Conservation (phyloP, 2,113 vertebrate species). For the Tachuris rubrigastra region DNA sequence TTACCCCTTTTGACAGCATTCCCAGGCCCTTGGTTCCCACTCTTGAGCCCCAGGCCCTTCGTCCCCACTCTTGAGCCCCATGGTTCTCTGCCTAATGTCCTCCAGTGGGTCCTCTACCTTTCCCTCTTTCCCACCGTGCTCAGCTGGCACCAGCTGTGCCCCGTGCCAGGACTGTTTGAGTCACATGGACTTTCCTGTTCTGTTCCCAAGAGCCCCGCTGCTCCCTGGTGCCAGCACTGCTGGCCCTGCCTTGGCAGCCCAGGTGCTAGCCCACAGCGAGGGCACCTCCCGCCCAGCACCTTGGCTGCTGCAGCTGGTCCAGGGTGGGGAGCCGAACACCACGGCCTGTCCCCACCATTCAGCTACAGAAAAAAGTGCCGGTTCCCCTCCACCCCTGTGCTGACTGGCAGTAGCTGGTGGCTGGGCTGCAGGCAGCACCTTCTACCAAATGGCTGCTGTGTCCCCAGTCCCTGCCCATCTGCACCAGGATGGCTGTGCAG, state of each 20-base stretch:
- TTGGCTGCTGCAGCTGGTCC: fast-evolving
- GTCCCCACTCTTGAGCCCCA: not conserved
- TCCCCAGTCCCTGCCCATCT: not conserved
- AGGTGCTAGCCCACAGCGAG: fast-evolving
- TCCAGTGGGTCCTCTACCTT: not conserved
- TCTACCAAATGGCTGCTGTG: not conserved
- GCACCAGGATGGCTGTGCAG: fast-evolving
- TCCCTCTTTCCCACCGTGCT: not conserved
- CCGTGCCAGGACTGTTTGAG: slow-evolving; percentile 21
- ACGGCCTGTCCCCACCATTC: not conserved
- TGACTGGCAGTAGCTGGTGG: not conserved
- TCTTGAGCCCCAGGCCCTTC: not conserved
- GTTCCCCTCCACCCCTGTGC: not conserved
- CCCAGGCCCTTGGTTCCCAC: not conserved
- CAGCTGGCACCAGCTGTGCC: not conserved
- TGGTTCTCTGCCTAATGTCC: fast-evolving
- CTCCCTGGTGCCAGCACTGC: not conserved
- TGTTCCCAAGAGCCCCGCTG: not conserved
- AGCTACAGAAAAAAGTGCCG: not conserved
- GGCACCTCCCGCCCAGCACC: not conserved
- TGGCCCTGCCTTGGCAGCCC: not conserved
- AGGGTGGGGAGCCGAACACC: not conserved
- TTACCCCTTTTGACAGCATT: fast-evolving
- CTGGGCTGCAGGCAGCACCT: not conserved
- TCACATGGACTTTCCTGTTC: not conserved